Conservation (phyloP, 2,888 invertebrate species). For the Ornithoptera priamus region DNA sequence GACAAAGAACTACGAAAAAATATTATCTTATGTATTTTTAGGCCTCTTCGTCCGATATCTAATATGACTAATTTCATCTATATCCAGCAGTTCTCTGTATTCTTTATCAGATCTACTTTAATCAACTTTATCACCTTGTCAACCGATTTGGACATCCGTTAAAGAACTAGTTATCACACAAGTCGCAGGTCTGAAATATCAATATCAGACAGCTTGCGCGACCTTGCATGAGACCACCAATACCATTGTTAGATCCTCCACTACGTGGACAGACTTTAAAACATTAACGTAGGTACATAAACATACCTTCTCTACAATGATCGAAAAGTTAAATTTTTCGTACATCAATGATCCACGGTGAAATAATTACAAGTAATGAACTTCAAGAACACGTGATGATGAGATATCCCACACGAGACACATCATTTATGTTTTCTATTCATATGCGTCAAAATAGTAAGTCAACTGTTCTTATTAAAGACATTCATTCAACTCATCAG, state of each 20-base stretch:
- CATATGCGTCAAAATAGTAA: neutral
- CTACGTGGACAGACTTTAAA: too few species aligned
- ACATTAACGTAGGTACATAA: neutral
- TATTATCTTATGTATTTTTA: neutral
- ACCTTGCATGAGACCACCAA: too few species aligned
- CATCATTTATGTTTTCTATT: neutral
- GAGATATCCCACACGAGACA: neutral
- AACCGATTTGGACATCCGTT: too few species aligned
- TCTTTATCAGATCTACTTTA: too few species aligned
- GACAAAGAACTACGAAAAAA: slow-evolving; percentile 6
- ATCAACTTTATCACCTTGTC: too few species aligned
- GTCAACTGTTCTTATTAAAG: too few species aligned
- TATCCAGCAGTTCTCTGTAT: too few species aligned
- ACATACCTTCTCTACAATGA: neutral
- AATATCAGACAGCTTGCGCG: too few species aligned
- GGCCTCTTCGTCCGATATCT: neutral
- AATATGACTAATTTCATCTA: neutral
- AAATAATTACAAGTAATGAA: slow-evolving; percentile 20
- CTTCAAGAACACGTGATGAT: slow-evolving; percentile 9
- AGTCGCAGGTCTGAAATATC: too few species aligned
- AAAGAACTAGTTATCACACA: too few species aligned
- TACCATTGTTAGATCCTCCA: too few species aligned
- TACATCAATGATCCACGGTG: slow-evolving; percentile 7
- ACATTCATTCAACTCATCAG: too few species aligned
- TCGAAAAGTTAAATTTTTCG: neutral